Conservation (phyloP, 2,797 vertebrate species). For the Channallabes apus region DNA sequence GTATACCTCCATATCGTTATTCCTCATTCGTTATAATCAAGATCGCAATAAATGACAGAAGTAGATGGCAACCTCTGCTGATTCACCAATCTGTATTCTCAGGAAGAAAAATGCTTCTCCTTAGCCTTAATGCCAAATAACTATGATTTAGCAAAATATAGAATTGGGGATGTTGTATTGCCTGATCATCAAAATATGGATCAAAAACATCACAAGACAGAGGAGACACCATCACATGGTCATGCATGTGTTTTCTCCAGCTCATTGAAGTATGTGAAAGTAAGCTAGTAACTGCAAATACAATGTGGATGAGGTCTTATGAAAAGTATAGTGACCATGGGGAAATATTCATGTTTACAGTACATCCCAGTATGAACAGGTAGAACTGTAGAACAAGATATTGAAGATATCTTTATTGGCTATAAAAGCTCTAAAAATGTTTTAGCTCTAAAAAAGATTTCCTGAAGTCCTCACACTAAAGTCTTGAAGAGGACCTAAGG, state of each 20-base stretch:
- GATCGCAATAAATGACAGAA: not conserved
- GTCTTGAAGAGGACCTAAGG: too few species aligned
- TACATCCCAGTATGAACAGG: too few species aligned
- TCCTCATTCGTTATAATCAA: too few species aligned
- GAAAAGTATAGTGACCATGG: conserved; percentile 56
- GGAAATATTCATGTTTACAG: conserved; percentile 52
- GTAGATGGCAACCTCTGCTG: not conserved
- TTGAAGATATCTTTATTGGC: too few species aligned
- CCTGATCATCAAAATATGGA: conserved; percentile 10
- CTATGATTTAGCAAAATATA: not conserved
- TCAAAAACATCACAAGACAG: not conserved
- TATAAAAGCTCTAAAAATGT: too few species aligned
- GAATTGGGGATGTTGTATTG: not conserved
- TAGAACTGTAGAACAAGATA: too few species aligned
- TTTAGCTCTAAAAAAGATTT: too few species aligned
- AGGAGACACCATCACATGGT: conserved; percentile 26
- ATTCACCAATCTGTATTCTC: not conserved
- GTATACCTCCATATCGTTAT: too few species aligned
- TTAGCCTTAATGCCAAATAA: not conserved
- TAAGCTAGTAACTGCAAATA: conserved; percentile 44
- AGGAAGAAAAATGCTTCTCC: not conserved
- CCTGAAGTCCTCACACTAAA: too few species aligned
- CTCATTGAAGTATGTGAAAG: conserved; percentile 34
- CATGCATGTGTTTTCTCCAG: conserved; percentile 11
- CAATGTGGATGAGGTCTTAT: conserved; percentile 45